These are phyloP conservation scores for Phrynocephalus versicolor DNA, from an alignment of 2,113 vertebrate genomes.

Conservation along the genomic window DNA sequence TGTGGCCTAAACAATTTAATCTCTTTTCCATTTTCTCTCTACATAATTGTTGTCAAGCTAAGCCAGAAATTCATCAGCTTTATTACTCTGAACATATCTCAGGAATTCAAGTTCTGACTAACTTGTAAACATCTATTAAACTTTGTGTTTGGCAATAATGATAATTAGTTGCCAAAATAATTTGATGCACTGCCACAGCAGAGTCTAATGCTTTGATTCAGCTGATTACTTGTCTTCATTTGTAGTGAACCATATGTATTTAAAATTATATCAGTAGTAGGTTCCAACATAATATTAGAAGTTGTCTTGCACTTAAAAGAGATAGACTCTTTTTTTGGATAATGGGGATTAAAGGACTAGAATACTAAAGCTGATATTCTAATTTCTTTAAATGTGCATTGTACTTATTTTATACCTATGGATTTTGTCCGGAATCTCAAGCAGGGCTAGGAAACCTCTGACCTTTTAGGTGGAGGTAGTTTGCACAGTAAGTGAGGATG, in stretches of 20 bases:
- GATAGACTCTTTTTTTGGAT: background rate
- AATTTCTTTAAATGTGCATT: background rate
- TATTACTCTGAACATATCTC: constrained; percentile 21
- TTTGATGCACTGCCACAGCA: background rate
- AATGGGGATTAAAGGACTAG: background rate
- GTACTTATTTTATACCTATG: background rate
- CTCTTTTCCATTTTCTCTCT: background rate
- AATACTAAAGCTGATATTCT: background rate
- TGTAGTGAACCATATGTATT: background rate
- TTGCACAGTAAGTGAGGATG: too few species aligned
- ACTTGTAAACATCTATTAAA: constrained; percentile 22
- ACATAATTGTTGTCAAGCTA: background rate
- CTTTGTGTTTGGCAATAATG: constrained; percentile 12
- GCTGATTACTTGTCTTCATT: constrained; percentile 2
- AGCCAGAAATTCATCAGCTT: constrained; percentile 7
- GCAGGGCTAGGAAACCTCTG: background rate
- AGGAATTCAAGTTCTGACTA: background rate
- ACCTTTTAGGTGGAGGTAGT: background rate
- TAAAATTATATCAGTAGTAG: background rate
- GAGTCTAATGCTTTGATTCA: constrained; percentile 1
- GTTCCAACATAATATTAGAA: background rate
- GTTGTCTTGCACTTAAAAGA: background rate
- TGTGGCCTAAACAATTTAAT: background rate
- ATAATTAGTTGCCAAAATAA: constrained; percentile 32
- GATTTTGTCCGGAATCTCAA: background rate